Evolutionary conservation across 2,888 invertebrate genomes (phyloP), one percentile per base, ranked within the genome.

Genomic region (Hyppa rectilinea): DNA sequence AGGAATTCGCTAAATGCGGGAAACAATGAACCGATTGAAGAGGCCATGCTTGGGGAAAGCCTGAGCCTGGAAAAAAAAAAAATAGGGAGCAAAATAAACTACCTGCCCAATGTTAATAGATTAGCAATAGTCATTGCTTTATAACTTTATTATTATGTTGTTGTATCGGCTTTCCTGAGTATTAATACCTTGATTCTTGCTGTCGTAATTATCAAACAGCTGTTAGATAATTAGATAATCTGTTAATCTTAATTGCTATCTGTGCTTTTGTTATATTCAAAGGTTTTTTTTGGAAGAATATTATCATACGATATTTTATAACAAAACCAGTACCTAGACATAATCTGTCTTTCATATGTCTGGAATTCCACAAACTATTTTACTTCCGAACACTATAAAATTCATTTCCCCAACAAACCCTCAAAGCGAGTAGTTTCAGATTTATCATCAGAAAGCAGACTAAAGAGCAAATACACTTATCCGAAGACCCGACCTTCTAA

Each of bases 401-500:
- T 26, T 17, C 26, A 29, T 45, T 29, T 40, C 10, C 4, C 6
- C n/a, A 20, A 60, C 12, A 45, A 67, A 63, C 40, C 38, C 17
- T 49, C 9, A 36, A 60, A 43, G 29, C 20, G 26, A 65, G 34
- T 73, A 67, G 52, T 61, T 56, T 4, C 20, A 64, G 72, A 82
- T 80, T 72, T 74, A 82, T 68, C 56, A 72, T 65, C 45, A 58
- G 12, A 70, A 50, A 58, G 64, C 36, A 56, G 34, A 50, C 17
- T 45, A 58, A 52, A 78, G 59, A 75, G 71, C 52, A 83, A 83
- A 85, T 47, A 85, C 68, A 77, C 75, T 74, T 71, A 70, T 55
- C 53, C 50, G 23, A 55, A 73, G 68, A 59, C 68, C 34, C 36
- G 23, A 77, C 65, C 47, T 53, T 65, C 63, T 71, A 69, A 75